Base-by-base conservation (phyloP, 2,797 vertebrate species). In the Spea hammondii region DNA sequence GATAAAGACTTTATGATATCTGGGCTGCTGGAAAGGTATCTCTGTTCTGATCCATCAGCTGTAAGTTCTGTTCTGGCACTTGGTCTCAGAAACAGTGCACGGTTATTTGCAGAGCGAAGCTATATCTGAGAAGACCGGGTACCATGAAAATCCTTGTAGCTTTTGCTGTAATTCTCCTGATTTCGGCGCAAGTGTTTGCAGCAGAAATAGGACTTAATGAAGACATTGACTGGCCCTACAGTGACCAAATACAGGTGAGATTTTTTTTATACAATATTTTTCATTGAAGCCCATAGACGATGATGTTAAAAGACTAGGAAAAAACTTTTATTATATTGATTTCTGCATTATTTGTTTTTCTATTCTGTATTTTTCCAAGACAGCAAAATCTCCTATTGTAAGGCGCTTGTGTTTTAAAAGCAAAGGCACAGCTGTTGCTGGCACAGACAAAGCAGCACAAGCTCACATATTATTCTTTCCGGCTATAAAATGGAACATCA, bases 121-220 rank as follows among this genome's bases (percentile, higher is more conserved):
- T n/a, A 48, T 10, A 59, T 54, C 50, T 71, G 4, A 14, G 47
- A 65, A 71, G 7, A 64, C 6, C n/a, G 69, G 70, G 53, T 76
- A 83, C 59, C 77, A 98, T 97, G 96, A 98, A 94, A 84, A 86
- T 92, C 75, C 78, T 93, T 13, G 79, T 96, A 54, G 91, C 93
- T 7, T 81, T 93, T 78, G 83, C 93, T 4, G 86, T 94, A 49
- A 83, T 91, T 55, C 88, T 92, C 70, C 85, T 96, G 76, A 75
- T 92, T 84, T 89, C 94, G 14, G 86, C 91, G 4, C 89, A 86
- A 65, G 87, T 90, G 9, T 83, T 92, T 74, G 89, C 91, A 44
- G 88, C 91, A 79, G 90, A 97, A 62, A 87, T 90, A 48, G 92
- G 90, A 6, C 84, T 91, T 11, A 88, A 85, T 65, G 94, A 95